These are phyloP conservation scores for Agrypnia vestita DNA, from an alignment of 1,140 invertebrate species.

Conservation along the genomic window DNA sequence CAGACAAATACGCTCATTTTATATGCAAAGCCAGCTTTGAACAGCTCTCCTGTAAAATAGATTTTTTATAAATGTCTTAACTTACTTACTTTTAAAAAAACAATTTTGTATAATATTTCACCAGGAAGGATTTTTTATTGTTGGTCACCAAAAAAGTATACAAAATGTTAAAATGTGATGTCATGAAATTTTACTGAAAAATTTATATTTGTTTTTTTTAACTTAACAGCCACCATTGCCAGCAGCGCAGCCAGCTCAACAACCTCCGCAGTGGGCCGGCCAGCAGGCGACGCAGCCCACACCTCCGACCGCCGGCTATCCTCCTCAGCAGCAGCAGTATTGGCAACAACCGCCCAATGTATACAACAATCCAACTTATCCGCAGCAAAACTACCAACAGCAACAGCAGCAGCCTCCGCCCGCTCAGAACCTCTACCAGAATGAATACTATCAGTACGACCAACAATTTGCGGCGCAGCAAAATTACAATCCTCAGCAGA, in stretches of 20 bases:
- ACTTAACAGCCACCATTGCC: slow-evolving; percentile 49
- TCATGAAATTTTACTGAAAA: neutral
- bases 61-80: neutral
- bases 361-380: slow-evolving; percentile 66
- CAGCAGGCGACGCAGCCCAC: slow-evolving; percentile 4
- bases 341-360: slow-evolving; percentile 64
- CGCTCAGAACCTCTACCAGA: slow-evolving; percentile 19
- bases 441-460: slow-evolving; percentile 55
- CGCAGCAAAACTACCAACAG: slow-evolving; percentile 65
- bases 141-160: too few relatives aligned
- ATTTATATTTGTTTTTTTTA: neutral
- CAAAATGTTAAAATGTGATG: too few relatives aligned
- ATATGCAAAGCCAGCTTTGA: too few relatives aligned
- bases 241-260: slow-evolving; percentile 18
- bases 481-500: slow-evolving; percentile 64
- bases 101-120: neutral
- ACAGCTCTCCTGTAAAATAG: too few relatives aligned
- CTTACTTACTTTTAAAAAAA: neutral
- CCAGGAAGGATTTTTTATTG: neutral
- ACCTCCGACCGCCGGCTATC: slow-evolving; percentile 54
- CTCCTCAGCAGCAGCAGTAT: slow-evolving; percentile 60
- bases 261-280: slow-evolving; percentile 22
- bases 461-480: slow-evolving; percentile 63
- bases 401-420: slow-evolving; percentile 49
- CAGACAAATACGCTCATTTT: too few relatives aligned